Percentiles rank a stretch among this genome's conserved stretches.
These are phyloP conservation scores for Mythimna pallens DNA, from an alignment of 2,888 invertebrate species.

Conservation along the genomic window DNA sequence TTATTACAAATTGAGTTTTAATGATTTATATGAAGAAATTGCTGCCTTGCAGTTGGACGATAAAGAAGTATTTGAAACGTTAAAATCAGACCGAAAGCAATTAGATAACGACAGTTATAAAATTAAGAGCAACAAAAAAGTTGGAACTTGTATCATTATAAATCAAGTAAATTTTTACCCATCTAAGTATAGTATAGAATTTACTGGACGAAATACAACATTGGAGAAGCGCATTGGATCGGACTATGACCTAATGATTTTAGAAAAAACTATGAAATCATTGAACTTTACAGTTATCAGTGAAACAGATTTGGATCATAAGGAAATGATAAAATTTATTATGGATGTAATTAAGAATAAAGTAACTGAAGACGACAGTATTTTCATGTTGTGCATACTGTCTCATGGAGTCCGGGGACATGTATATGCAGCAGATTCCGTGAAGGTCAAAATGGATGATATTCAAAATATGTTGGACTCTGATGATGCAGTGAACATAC, in stretches of 20 bases:
- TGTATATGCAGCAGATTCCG: constrained; percentile 84
- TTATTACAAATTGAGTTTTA: constrained; percentile 67
- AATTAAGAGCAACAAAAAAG: constrained; percentile 78
- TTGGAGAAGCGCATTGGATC: constrained; percentile 79
- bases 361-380: constrained; percentile 78
- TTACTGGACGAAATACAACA: constrained; percentile 57
- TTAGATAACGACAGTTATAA: constrained; percentile 72
- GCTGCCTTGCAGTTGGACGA: constrained; percentile 70
- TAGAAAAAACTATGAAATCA: constrained; percentile 79
- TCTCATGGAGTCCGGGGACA: constrained; percentile 86
- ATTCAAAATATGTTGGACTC: constrained; percentile 83
- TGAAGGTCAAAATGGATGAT: constrained; percentile 82
- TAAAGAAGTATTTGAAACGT: constrained; percentile 52
- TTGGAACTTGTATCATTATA: constrained; percentile 85
- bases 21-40: constrained; percentile 72
- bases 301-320: constrained; percentile 76
- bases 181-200: constrained; percentile 79
- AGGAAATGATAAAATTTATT: constrained; percentile 78
- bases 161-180: constrained; percentile 85
- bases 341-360: constrained; percentile 74
- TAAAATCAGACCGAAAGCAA: constrained; percentile 77
- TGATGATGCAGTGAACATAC: constrained; percentile 74
- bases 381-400: constrained; percentile 85
- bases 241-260: constrained; percentile 73
- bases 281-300: constrained; percentile 82